Base-by-base conservation (phyloP, 2,113 vertebrate genomes). In the Bagarius yarrelli region DNA sequence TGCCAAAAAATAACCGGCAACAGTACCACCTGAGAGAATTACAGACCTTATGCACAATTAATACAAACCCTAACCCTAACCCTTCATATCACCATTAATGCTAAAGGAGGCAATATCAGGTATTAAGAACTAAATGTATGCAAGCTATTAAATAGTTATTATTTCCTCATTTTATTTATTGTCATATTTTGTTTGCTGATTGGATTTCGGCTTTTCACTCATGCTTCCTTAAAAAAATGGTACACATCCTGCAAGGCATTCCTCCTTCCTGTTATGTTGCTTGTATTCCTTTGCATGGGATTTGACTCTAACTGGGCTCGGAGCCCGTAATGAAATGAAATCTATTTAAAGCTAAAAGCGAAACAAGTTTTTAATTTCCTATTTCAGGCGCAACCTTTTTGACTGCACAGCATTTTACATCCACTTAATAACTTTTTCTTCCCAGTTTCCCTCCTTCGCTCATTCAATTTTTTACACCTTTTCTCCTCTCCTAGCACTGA, bases 311-410 rank as follows among this genome's bases (percentile, higher is more conserved):
- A 92, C 89, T 89, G 89, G 90, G 90, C 90, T 90, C 92, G 91
- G 92, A 90, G 90, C 91, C 89, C 88, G 76, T 92, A 93, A 93
- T 93, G 92, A 93, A 93, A 93, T 90, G 90, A 92, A 93, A 93
- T 93, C 92, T 93, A 93, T 93, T 93, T 92, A 92, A 93, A 93
- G 91, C 92, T 91, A 93, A 93, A 92, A 91, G 91, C 91, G 85
- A 91, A 90, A 90, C 89, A 91, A 93, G 89, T 93, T 94, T n/a
- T 93, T 93, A 92, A 94, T 93, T 93, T 94, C 90, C 91, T 91
- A 91, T 92, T 92, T 89, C 91, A 90, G 90, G 89, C 89, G 91
- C 91, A 92, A 91, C 93, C 91, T 93, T 93, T 93, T 92, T 92
- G 93, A 90, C 91, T 92, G 90, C 85, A 86, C 90, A 91, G 92